Base-by-base conservation (phyloP, 2,113 vertebrate species). In the Rhodinocichla rosea region DNA sequence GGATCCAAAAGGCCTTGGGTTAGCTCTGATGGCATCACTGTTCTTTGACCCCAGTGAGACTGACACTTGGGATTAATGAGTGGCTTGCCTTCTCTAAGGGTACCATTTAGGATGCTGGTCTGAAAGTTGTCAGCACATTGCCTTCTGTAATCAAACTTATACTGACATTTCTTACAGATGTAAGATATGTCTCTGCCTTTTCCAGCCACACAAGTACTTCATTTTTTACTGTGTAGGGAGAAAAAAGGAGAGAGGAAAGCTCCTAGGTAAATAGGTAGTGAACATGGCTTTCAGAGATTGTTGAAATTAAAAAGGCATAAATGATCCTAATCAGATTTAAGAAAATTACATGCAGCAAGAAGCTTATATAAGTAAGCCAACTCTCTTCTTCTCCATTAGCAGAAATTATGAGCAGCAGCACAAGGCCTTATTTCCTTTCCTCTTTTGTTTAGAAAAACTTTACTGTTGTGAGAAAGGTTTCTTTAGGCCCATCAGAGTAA, bases 401-500 rank as follows among this genome's bases (percentile, higher is more conserved):
- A 95, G 81, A 94, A 97, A 93, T 20, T n/a, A 83, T 94, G 90
- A 97, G 68, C 94, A 96, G 83, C 77, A 96, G 94, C 94, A 95
- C 55, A 97, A 90, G 87, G 39, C 62, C 75, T 89, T 33, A 70
- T 70, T 95, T 95, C 79, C 77, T 89, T 83, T 94, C 69, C 79
- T 97, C 76, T 93, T 97, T 96, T 97, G 64, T 97, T 98, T 97
- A 95, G 85, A 90, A 89, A 92, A 60, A 62, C 42, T 95, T 91
- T 55, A 67, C 86, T 95, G 74, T 92, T 26, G 5, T 39, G 5
- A 92, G 93, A 97, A 95, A 97, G 65, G 79, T 97, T 98, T 97
- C 75, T 89, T 96, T 81, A 97, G 81, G 47, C 52, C 68, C 86
- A 92, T 92, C 44, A 86, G 89, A 90, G 33, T 40, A 85, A 92